Evolutionary conservation across 53 echinoderm and acorn worm genomes (phyloP), one percentile per base, ranked within the genome.

Genomic region (Luidia sarsii): DNA sequence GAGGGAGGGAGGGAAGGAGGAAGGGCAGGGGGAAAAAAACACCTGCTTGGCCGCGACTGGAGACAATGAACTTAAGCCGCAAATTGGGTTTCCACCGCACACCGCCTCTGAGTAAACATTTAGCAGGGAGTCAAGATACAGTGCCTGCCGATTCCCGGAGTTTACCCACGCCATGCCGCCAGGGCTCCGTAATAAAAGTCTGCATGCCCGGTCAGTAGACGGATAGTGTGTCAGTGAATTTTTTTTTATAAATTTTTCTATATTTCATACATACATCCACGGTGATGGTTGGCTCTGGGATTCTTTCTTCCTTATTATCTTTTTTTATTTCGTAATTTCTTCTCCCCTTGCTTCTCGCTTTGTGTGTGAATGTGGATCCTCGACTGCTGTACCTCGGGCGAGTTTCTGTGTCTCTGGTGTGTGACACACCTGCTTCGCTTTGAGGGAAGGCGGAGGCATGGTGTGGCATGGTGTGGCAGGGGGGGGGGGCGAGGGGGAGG

Each of bases 21-120:
- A 21, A 21, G 25, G 54, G 25, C 20, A 59, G 59, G 24, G 31
- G 31, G 10, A 31, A 32, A 59, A 63, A 77, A 77, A 59, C 77
- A 77, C 77, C 77, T 77, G 77, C 77, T 32, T 25, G 59, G 60
- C 60, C 27, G 39, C 18, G 55, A 38, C 56, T 27, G 55, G 37
- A 72, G 54, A 72, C 72, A 77, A 60, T 77, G 61, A 77, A 77
- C 46, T 46, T 46, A 61, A 27, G 67, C 41, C 48, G 61, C 61
- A 77, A 77, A 77, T 77, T 77, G 77, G 59, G 77, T 77, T 77
- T 77, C 77, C n/a, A n/a, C n/a, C n/a, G 45, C 77, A 61, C 60
- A 61, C 59, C 29, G 43, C 11, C 60, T 39, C 61, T 77, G 62
- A 60, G 61, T 39, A 77, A 77, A 77, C 77, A 77, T 77, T 77